Evolutionary conservation across 2,888 invertebrate species (phyloP), one percentile per base, ranked within the genome.

Genomic region (Drosophila differens): DNA sequence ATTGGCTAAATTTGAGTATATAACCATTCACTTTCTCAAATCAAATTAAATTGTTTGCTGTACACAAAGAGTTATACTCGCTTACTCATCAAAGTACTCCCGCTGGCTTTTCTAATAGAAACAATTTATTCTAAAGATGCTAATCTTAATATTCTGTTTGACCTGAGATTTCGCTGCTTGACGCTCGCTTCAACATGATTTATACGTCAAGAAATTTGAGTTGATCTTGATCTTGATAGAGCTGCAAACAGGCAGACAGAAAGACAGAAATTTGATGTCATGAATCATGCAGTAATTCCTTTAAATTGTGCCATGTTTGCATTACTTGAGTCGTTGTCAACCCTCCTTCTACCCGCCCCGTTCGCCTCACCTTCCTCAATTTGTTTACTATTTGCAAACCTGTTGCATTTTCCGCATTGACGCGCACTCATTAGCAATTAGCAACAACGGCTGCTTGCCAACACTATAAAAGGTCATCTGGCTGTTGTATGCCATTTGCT

Each of bases 331-430:
- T 25, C 47, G 47, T 9, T 47, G 16, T 47, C 44, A 53, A 35
- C 37, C 1, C 30, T 35, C 30, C 28, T 19, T 12, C 22, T 25
- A 2, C 4, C 25, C 30, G 3, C 51, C 28, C 14, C 25, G 0
- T 44, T 22, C 25, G 14, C 14, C 4, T 33, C 3, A 3, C 6
- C 9, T 10, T 4, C 2, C 25, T n/a, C 22, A 14, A 5, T 39
- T 30, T 51, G 25, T 52, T 51, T 16, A 25, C 6, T 28, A 51
- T 60, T 30, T 58, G 73, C 63, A 85, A 81, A 88, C 89, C 89
- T 85, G 86, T 86, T 86, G 86, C 86, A 81, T 76, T 86, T 86
- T 89, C 86, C 86, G 86, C 86, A 81, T 86, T 72, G 52, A 62
- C 68, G 68, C 35, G 10, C 9, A 77, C 69, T 87, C 85, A 79